Conservation (phyloP, 2,113 vertebrate species). For the Gadus chalcogrammus region DNA sequence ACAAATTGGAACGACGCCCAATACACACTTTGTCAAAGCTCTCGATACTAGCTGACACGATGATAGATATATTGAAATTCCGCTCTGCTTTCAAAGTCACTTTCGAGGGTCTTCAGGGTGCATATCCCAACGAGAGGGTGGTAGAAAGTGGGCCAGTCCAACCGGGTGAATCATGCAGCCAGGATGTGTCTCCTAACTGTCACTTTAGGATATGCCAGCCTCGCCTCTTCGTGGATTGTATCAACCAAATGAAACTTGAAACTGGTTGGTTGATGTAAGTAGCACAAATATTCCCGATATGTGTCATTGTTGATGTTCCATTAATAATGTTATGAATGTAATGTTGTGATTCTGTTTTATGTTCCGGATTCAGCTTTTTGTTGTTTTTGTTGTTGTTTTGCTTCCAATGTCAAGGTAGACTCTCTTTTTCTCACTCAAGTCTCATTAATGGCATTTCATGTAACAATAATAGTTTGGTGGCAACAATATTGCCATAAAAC, state of each 20-base stretch:
- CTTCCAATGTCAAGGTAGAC: not conserved
- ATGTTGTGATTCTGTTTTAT: too few relatives aligned
- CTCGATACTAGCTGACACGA: conserved; percentile 24
- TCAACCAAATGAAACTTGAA: too few relatives aligned
- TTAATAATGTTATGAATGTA: too few relatives aligned
- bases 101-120: conserved; percentile 18
- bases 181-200: too few relatives aligned
- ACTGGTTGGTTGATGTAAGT: too few relatives aligned
- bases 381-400: not conserved
- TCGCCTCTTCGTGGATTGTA: too few relatives aligned
- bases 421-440: too few relatives aligned
- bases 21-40: conserved; percentile 40
- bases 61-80: conserved; percentile 29
- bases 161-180: not conserved
- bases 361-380: not conserved
- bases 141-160: not conserved
- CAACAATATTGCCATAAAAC: not conserved
- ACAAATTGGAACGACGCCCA: conserved; percentile 43
- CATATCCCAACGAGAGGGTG: conserved; percentile 11
- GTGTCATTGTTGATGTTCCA: too few relatives aligned
- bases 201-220: too few relatives aligned
- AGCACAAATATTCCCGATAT: too few relatives aligned
- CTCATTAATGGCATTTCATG: too few relatives aligned
- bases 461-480: too few relatives aligned
- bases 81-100: conserved; percentile 37